Evolutionary conservation across 2,113 vertebrate species (phyloP), one percentile per base, ranked within the genome.

Genomic region (Myotis davidii): DNA sequence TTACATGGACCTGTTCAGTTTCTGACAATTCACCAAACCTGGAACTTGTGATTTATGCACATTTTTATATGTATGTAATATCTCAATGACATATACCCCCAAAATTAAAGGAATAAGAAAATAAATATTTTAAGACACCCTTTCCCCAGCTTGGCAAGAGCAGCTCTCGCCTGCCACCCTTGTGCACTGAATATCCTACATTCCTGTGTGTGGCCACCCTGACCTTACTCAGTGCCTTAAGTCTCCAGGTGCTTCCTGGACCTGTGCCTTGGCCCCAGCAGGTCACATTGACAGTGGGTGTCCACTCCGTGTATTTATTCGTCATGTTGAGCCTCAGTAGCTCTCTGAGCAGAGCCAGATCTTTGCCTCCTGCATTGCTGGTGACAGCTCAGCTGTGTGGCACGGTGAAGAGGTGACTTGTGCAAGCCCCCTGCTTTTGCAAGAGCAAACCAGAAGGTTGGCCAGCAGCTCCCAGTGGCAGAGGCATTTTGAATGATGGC

Each of bases 401-500:
- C 21, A 17, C 20, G 45, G 48, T 48, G 32, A 56, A 90, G 42
- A 73, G 52, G 77, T 85, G n/a, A 48, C 65, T 79, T 56, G 37
- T 89, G 27, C 20, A 64, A 11, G 56, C 82, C 17, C 23, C 16
- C 45, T 88, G 17, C 21, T 54, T 96, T 90, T 94, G 5, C 76
- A 61, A 81, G 70, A 90, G 64, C 39, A 87, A 48, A 86, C 7
- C 7, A 12, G 50, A 90, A 90, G 18, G 27, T 56, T 34, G 39
- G 45, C 50, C 61, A 32, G 48, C 45, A 93, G 34, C 39, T 91
- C 59, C 42, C 64, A 16, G 27, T 27, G 7, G 23, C 39, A 29
- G 45, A 85, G 54, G 64, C 42, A 34, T 85, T 88, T 91, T 92
- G 67, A 85, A 52, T 70, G 56, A 76, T 91, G 61, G 25, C 34